Percentiles rank a stretch among this genome's conserved stretches.
Evolutionary conservation across 1,140 invertebrate species (phyloP).

Genomic region (fruit fly (Drosophila melanogaster)): Release_6_plus_ISO1_MT NT_037436.4:9232501-9233000

Average conservation of each 20-base stretch:
- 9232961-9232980: background rate
- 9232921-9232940: too few relatives aligned
- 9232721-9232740: background rate
- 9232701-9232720: conserved; percentile 10
- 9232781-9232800: too few relatives aligned
- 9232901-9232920: too few relatives aligned
- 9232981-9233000: background rate
- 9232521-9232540: conserved; percentile 63
- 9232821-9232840: too few relatives aligned
- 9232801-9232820: too few relatives aligned
- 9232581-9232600: conserved; percentile 37
- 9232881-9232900: too few relatives aligned
- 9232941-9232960: background rate
- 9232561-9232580: conserved; percentile 1
- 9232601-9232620: conserved; percentile 40
- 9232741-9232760: too few relatives aligned
- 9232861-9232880: too few relatives aligned
- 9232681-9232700: background rate
- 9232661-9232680: conserved; percentile 32
- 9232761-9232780: too few relatives aligned
- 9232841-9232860: too few relatives aligned
- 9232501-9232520: conserved; percentile 47
- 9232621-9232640: conserved; percentile 50
- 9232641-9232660: conserved; percentile 19
- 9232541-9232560: conserved; percentile 13